A percentile compares a stretch with the other conserved stretches of the same genome.
Evolutionary conservation across 2,888 invertebrate genomes (phyloP).

Genomic region (Mallateleia sp.): DNA sequence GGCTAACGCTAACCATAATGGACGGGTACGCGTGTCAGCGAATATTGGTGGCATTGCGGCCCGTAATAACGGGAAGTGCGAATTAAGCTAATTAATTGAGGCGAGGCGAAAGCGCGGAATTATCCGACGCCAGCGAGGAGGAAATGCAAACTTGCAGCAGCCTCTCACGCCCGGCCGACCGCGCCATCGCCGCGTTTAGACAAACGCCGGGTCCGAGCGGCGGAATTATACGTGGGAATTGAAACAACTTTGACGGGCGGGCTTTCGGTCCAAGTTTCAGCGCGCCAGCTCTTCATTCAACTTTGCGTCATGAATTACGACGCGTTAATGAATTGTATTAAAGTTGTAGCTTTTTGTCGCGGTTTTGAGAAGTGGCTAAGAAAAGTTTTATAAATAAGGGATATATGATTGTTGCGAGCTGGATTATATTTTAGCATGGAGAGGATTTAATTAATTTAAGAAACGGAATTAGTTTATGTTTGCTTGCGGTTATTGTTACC

Average conservation of each 20-base stretch:
- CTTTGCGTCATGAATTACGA: too few species aligned
- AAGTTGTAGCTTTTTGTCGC: too few species aligned
- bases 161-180: slow-evolving; percentile 53
- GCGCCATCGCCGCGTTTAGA: not conserved
- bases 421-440: too few species aligned
- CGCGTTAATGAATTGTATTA: too few species aligned
- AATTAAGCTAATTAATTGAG: slow-evolving; percentile 88
- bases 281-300: too few species aligned
- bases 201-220: not conserved
- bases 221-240: slow-evolving; percentile 59
- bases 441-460: too few species aligned
- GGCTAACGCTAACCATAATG: slow-evolving; percentile 58
- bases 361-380: too few species aligned
- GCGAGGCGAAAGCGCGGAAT: slow-evolving; percentile 86
- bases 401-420: too few species aligned
- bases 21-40: slow-evolving; percentile 72
- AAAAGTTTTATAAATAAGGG: too few species aligned
- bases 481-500: too few species aligned
- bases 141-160: slow-evolving; percentile 67
- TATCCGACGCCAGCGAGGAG: slow-evolving; percentile 78
- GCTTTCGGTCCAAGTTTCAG: not conserved
- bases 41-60: slow-evolving; percentile 60
- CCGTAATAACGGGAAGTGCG: slow-evolving; percentile 86
- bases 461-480: too few species aligned
- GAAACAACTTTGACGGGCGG: slow-evolving; percentile 35